Evolutionary conservation across 2,113 vertebrate species (phyloP).

Genomic region (Serilophus lunatus): DNA sequence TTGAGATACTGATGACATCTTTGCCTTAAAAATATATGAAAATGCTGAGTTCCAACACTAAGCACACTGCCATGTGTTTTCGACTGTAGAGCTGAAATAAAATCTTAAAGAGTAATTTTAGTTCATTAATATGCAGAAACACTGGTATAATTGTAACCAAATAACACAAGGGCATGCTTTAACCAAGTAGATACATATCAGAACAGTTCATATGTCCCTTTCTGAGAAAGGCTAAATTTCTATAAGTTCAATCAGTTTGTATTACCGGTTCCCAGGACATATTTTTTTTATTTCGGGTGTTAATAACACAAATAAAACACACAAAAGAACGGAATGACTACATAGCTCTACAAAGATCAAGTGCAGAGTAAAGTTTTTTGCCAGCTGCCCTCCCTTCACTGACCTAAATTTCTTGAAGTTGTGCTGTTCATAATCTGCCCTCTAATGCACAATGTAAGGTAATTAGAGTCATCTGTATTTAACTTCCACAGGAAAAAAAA

Average conservation of each 20-base stretch:
- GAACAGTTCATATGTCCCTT: background rate
- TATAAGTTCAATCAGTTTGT: background rate
- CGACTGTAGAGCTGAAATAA: slow-evolving; percentile 6
- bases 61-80: background rate
- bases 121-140: background rate
- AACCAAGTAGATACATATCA: background rate
- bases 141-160: background rate
- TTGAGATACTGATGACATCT: background rate
- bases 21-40: background rate
- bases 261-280: background rate
- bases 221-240: background rate
- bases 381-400: background rate
- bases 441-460: slow-evolving; percentile 64
- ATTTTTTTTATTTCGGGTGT: background rate
- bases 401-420: slow-evolving; percentile 63
- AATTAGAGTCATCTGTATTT: slow-evolving; percentile 76
- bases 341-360: background rate
- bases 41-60: background rate
- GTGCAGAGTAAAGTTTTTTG: background rate
- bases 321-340: background rate
- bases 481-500: slow-evolving; percentile 68
- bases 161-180: background rate
- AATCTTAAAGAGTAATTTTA: background rate
- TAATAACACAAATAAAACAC: background rate
- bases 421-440: slow-evolving; percentile 53